Evolutionary conservation across 2,797 vertebrate genomes (phyloP), one percentile per base, ranked within the genome.

Genomic region (Amblyraja radiata): DNA sequence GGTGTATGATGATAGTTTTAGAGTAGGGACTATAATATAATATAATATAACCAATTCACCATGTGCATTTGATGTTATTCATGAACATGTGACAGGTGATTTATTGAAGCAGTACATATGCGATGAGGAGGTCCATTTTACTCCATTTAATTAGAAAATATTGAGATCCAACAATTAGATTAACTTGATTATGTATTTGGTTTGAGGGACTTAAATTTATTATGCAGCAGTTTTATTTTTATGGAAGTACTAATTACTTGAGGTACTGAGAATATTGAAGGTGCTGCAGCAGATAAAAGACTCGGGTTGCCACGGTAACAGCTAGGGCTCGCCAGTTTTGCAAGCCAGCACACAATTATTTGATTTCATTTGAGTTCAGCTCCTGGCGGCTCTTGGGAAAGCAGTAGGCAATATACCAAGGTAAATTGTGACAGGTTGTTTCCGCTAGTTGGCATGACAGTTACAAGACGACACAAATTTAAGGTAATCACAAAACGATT

Each of bases 351-450:
- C 16, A 9, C n/a, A 71, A 32, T 65, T 90, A 68, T 68, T 71
- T 71, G 86, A 90, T 71, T 71, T 54, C 46, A 58, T 68, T 90
- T 71, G n/a, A n/a, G n/a, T 39, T 71, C n/a, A 39, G n/a, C n/a
- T 18, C 9, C 86, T 68, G 11, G 23, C 16, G 32, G 86, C 32
- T 71, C 63, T 90, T 32, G 10, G 36, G 61, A 90, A 39, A 36
- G 21, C 23, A 39, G n/a, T 39, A 36, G n/a, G 63, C 6, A 32
- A 18, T 71, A 61, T 61, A 58, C 58, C 11, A 28, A 25, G 54
- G 54, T 84, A 84, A 84, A 84, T 84, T 61, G 81, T 84, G 54
- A 61, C 80, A 83, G 46, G 54, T 83, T 83, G 80, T 58, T 83
- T 58, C 46, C 23, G 25, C 54, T 84, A 28, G 81, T 84, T 84